These are phyloP conservation scores for Pseudorectes ferrugineus DNA, from an alignment of 2,113 vertebrate genomes.

Conservation along the genomic window DNA sequence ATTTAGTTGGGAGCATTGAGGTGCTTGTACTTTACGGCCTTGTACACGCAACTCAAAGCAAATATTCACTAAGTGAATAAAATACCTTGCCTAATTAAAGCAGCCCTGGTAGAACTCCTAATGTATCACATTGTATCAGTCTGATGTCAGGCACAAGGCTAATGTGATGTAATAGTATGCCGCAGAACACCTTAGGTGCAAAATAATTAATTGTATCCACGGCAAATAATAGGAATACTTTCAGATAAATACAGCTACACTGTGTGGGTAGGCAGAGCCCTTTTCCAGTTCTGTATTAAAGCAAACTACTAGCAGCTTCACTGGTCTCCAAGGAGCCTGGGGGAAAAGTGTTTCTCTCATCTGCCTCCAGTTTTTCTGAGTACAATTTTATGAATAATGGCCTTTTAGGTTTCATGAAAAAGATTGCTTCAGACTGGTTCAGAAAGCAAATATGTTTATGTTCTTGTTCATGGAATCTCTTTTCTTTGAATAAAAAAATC, in stretches of 20 bases:
- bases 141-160: neutral
- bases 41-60: neutral
- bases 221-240: neutral
- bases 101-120: neutral
- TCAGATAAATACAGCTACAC: neutral
- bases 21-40: neutral
- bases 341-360: neutral
- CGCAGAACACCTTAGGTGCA: neutral
- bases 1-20: neutral
- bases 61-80: neutral
- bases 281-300: conserved; percentile 20
- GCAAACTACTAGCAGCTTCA: conserved; percentile 5
- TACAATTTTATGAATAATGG: neutral
- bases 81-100: neutral
- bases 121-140: neutral
- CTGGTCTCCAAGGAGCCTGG: conserved; percentile 28
- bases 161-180: neutral
- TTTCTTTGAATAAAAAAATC: neutral
- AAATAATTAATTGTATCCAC: neutral
- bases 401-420: neutral
- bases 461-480: neutral
- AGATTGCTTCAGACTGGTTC: neutral
- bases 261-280: neutral
- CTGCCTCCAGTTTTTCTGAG: neutral
- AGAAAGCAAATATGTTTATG: neutral